Percentiles rank a stretch among this genome's conserved stretches.
Conservation (phyloP, 2,797 vertebrate species). For the Pyrocephalus nanus region DNA sequence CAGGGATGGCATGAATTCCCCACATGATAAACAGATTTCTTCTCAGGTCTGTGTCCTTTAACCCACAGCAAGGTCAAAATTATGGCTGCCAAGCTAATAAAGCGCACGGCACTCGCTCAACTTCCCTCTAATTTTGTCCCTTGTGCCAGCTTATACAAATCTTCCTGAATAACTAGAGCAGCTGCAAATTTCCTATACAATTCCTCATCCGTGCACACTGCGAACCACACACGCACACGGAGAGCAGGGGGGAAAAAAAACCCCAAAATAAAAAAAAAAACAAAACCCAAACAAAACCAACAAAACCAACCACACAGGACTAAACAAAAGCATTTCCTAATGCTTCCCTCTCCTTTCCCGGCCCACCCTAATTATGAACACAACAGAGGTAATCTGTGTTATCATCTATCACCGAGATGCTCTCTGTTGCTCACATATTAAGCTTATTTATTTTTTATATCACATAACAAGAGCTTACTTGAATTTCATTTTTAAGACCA, state of each 20-base stretch:
- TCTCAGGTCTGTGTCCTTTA: constrained; percentile 80
- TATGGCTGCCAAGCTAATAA: constrained; percentile 72
- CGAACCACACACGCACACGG: not conserved
- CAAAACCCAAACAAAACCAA: not conserved
- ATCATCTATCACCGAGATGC: constrained; percentile 40
- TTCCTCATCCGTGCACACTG: not conserved
- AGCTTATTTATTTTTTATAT: constrained; percentile 58
- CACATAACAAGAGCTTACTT: constrained; percentile 22
- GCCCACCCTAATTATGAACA: not conserved
- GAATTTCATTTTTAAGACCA: constrained; percentile 55
- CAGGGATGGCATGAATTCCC: constrained; percentile 78
- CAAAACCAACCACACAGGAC: not conserved
- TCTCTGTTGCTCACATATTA: constrained; percentile 18
- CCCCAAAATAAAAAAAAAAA: not conserved
- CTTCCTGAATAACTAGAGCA: constrained; percentile 38
- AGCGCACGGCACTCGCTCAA: not conserved
- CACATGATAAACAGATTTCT: constrained; percentile 82
- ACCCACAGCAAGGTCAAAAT: constrained; percentile 81
- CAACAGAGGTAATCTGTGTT: constrained; percentile 23
- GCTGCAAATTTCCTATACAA: constrained; percentile 20
- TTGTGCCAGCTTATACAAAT: constrained; percentile 56
- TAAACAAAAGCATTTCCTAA: not conserved
- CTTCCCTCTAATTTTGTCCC: constrained; percentile 51
- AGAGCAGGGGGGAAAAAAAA: not conserved
- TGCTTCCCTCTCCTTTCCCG: not conserved